These are phyloP conservation scores for Noctua pronuba DNA, from an alignment of 2,888 invertebrate genomes.

Conservation along the genomic window DNA sequence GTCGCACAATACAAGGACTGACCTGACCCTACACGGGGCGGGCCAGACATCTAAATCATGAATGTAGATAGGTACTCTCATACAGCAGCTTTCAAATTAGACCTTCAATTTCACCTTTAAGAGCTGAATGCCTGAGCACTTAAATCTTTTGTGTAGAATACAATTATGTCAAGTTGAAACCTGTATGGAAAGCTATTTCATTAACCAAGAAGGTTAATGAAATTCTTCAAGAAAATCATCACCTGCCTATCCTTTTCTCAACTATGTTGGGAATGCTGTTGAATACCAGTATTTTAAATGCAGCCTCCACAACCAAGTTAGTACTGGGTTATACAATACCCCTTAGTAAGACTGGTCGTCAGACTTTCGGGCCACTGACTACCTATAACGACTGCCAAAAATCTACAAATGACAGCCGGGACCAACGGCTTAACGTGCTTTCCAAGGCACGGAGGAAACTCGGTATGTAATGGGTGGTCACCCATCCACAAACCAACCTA, in stretches of 20 bases:
- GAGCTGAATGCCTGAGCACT: background rate
- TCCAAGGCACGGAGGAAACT: no score
- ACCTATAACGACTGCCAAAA: no score
- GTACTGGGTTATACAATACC: no score
- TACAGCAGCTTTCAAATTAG: background rate
- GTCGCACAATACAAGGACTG: conserved; percentile 13
- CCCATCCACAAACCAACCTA: no score
- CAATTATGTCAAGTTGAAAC: background rate
- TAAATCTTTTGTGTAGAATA: background rate
- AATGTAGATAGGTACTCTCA: conserved; percentile 20
- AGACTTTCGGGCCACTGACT: no score
- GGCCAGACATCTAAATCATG: conserved; percentile 47
- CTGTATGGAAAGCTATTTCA: background rate
- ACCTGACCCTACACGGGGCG: conserved; percentile 23
- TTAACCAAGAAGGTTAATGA: no score
- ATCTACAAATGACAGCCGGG: no score
- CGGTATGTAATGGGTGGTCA: no score
- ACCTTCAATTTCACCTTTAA: conserved; percentile 18
- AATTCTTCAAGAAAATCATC: background rate
- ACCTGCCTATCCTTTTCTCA: background rate
- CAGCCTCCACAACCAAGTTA: no score
- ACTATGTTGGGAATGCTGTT: background rate
- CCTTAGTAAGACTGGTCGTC: no score
- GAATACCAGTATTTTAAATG: background rate
- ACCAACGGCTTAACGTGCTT: no score